Base-by-base conservation (phyloP, 2,888 invertebrate species). In the Synergus gifuensis region DNA sequence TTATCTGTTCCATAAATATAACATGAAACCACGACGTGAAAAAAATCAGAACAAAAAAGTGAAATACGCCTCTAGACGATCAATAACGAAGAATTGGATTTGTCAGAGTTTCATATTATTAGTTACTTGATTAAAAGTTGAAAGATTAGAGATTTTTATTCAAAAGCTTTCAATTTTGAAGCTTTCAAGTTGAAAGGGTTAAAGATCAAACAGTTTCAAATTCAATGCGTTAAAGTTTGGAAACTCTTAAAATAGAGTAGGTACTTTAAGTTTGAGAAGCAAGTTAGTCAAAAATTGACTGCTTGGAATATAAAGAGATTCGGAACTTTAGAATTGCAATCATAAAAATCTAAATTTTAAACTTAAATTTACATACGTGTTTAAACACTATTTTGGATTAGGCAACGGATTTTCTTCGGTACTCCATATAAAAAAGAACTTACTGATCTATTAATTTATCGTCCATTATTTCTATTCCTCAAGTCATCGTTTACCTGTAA, bases 401-500 rank as follows among this genome's bases (percentile, higher is more conserved):
- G n/a, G 18, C 42, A 12, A n/a, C 4, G 22, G 36, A 36, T n/a
- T 73, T 36, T n/a, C 73, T 73, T 73, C 36, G 54, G 36, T 73
- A 73, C 73, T 54, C 36, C 54, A 73, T 16, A 54, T 5, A 2
- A 4, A 49, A 28, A 28, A 4, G 12, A 5, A 60, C 60, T 60
- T 60, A 60, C 11, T 22, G 14, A 12, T 22, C 28, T 11, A 9
- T 14, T 28, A 0, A 22, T 22, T 60, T 14, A 54, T 60, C 22
- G 22, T 82, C 85, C 79, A 42, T 66, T 63, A 49, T 66, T 36
- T 67, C 28, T 49, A 49, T 16, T 8, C 36, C 14, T 40, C n/a
- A 14, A n/a, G 62, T n/a, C 22, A 28, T 80, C 12, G 18, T 79
- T 82, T 85, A 86, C 86, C 86, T 86, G 83, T 36, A 87, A 85